phyloP scores from a whole-genome alignment of 2,888 invertebrate species.

The Amblyjoppa fuscipennis region DNA sequence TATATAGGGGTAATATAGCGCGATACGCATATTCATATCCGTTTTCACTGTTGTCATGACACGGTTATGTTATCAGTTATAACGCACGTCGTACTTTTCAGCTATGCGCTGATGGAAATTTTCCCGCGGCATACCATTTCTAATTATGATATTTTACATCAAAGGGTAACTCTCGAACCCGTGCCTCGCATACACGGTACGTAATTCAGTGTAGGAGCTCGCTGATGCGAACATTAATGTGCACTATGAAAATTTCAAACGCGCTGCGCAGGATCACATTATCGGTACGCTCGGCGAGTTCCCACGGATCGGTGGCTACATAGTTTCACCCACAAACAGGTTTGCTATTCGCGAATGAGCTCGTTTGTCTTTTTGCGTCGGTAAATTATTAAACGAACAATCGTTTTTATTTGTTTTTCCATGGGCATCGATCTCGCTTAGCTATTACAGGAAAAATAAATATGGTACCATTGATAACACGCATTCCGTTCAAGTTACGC shows the following conservation, averaged over 20 bases:
- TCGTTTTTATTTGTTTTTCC: background rate
- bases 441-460: background rate
- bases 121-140: slow-evolving; percentile 1
- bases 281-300: background rate
- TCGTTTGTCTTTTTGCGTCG: background rate
- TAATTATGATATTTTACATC: slow-evolving; percentile 48
- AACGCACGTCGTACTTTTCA: background rate
- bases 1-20: too few species aligned
- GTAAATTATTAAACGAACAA: background rate
- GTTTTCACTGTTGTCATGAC: background rate
- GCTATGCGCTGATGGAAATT: slow-evolving; percentile 8
- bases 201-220: background rate
- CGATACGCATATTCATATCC: too few species aligned
- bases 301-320: background rate
- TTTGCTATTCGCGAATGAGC: background rate
- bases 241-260: background rate
- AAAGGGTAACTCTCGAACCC: slow-evolving; percentile 10
- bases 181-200: background rate
- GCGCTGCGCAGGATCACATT: background rate
- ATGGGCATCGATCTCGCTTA: background rate
- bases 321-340: background rate
- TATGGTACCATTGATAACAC: background rate
- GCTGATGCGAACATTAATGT: background rate
- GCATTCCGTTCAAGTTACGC: background rate
- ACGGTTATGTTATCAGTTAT: background rate